Evolutionary conservation across 37 sponge, comb jelly and placozoan species (phyloP).

Genomic region (Theonella swinhoei): DNA sequence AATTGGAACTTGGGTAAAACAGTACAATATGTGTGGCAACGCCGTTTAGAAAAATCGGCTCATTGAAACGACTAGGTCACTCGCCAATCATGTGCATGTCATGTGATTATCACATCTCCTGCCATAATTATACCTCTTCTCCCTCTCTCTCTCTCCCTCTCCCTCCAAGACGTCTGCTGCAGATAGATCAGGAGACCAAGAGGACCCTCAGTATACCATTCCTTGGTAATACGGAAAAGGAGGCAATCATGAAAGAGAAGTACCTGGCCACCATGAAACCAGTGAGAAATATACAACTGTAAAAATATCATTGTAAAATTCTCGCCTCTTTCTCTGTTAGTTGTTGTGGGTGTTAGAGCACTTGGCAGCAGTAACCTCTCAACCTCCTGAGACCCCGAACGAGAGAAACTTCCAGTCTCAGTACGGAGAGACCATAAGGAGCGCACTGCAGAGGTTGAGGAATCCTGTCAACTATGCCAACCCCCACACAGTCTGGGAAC

Average conservation of each 20-base stretch:
- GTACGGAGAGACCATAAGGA: conserved; percentile 69
- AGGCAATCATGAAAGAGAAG: conserved; percentile 85
- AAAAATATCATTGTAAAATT: too few species aligned
- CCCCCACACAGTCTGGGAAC: conserved; percentile 83
- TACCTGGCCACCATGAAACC: conserved; percentile 89
- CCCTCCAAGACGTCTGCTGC: conserved; percentile 61
- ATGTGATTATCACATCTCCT: too few species aligned
- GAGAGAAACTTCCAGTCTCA: conserved; percentile 88
- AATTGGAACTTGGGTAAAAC: too few species aligned
- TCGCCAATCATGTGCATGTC: too few species aligned
- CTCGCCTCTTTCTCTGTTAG: conserved; percentile 15
- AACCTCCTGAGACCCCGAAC: conserved; percentile 90
- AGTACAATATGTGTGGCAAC: too few species aligned
- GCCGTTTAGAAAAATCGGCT: too few species aligned
- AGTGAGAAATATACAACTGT: conserved; percentile 30
- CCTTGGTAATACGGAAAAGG: conserved; percentile 64
- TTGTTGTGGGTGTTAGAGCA: conserved; percentile 87
- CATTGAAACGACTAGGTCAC: too few species aligned
- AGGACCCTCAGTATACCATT: conserved; percentile 52
- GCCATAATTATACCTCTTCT: too few species aligned
- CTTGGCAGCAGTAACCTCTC: conserved; percentile 79
- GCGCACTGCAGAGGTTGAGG: conserved; percentile 68
- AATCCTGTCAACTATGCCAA: conserved; percentile 66
- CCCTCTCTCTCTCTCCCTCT: background rate
- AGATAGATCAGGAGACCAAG: conserved; percentile 85